Base-by-base conservation (phyloP, 2,113 vertebrate genomes). In the Turdus rufiventris region DNA sequence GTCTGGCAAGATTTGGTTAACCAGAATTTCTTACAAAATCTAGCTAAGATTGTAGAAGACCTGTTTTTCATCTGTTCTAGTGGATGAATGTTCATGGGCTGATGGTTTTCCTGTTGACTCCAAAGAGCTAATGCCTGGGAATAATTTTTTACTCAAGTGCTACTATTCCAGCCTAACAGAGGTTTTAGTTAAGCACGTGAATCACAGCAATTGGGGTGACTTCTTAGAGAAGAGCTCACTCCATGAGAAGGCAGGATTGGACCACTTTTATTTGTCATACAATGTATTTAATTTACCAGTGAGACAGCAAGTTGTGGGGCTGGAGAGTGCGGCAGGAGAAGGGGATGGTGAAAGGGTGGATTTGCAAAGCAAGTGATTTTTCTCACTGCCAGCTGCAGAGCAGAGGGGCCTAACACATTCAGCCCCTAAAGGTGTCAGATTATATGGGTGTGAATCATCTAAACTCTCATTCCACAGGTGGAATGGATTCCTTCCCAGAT, bases 71-170 rank as follows among this genome's bases (percentile, higher is more conserved):
- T 38, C 20, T 75, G 12, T 14, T 12, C 36, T 4, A 33, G 36
- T 11, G 14, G 26, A 63, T 6, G 6, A 36, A 34, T 63, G 23
- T 16, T 83, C 12, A 50, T 43, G 58, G 14, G 3, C 11, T 70
- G 34, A 47, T 43, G 48, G 38, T 54, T 85, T 85, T 88, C 66
- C 79, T 78, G 61, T 54, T 78, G 47, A 58, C 38, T 76, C 68
- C 18, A 28, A 28, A 51, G 45, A 45, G 26, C 4, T 72, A 38
- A 60, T 0, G 0, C 18, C 18, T 3, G 1, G 40, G 53, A 79
- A 51, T 18, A 42, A 18, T 24, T 86, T 86, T 91, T 76, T 66
- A 45, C 26, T 75, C 29, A 24, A 38, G 47, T 36, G 12, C 48
- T 68, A 4, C 11, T 76, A 15, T 43, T 65, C 21, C n/a, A 83